These are phyloP conservation scores for Etheostoma perlongum DNA, from an alignment of 2,797 vertebrate species.

Conservation along the genomic window DNA sequence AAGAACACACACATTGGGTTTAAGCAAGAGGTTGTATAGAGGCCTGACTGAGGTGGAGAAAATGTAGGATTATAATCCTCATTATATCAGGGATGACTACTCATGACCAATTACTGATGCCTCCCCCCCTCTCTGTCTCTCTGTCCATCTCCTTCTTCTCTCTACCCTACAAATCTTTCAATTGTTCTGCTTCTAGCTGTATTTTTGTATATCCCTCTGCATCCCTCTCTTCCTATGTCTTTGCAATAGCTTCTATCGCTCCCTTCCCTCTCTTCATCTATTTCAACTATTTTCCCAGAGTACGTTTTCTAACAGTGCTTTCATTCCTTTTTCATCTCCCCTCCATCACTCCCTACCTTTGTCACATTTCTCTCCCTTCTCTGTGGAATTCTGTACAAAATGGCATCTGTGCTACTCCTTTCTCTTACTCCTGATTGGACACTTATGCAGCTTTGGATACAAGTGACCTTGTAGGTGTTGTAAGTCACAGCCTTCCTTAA, in stretches of 20 bases:
- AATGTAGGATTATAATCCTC: conserved; percentile 45
- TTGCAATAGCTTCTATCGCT: conserved; percentile 13
- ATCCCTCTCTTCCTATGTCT: conserved; percentile 21
- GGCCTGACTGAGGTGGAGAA: conserved; percentile 14
- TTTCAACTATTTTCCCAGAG: conserved; percentile 13
- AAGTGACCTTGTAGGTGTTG: conserved; percentile 64
- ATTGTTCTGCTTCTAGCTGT: conserved; percentile 39
- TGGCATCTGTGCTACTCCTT: conserved; percentile 43
- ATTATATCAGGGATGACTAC: conserved; percentile 44
- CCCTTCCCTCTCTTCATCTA: conserved; percentile 1
- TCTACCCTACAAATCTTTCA: not conserved
- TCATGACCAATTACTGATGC: conserved; percentile 58
- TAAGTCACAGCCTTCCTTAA: conserved; percentile 36
- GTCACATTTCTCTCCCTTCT: conserved; percentile 39
- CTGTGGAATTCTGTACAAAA: conserved; percentile 40
- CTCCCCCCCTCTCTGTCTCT: conserved; percentile 23
- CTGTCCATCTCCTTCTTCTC: conserved; percentile 25
- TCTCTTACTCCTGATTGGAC: conserved; percentile 48
- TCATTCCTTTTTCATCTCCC: conserved; percentile 4
- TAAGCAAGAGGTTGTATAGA: conserved; percentile 1
- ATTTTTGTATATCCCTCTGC: conserved; percentile 37
- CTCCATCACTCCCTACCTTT: conserved; percentile 14
- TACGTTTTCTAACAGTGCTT: not conserved
- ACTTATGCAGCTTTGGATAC: conserved; percentile 19
- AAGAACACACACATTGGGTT: conserved; percentile 2